Base-by-base conservation (phyloP, 1,140 invertebrate genomes). In the Harpegnathos saltator region DNA sequence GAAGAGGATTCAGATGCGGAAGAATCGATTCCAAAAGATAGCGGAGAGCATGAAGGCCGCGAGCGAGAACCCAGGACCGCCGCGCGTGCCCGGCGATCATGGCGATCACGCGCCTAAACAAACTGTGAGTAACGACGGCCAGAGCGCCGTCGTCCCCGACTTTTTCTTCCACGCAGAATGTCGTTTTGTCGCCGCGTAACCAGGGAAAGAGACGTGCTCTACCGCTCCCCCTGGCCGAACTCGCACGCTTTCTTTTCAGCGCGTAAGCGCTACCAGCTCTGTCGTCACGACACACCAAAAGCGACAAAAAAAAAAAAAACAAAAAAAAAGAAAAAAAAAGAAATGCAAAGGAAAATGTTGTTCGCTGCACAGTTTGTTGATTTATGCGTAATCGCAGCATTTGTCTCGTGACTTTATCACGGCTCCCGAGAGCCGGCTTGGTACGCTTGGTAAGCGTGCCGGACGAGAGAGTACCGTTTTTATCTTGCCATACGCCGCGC, bases 1-100 rank as follows among this genome's bases (percentile, higher is more conserved):
- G 83, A 99, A 98, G 95, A 95, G 98, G 93, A 98, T 99, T 93
- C 97, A 98, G 94, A 98, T 98, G 98, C 95, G 98, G 90, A 98
- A 98, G 95, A 98, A 98, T 94, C 96, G 98, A 86, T 97, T 97
- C 93, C 97, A 98, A 93, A 98, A 98, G 94, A 97, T 98, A 94
- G 97, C 97, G 83, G 97, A 98, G 89, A 97, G 98, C 94, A 98
- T 98, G 95, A 98, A 98, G 94, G 95, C 96, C 81, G 96, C 96
- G 89, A 95, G 96, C 80, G 96, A 97, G 89, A 96, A 96, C 85
- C 95, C 95, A 85, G 95, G 94, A 89, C 95, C 95, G 68, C 96
- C 96, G 24, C 92, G 93, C 54, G 85, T 93, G 75, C 93, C 93
- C 26, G 93, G 94, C 48, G 95, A 95, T 89, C 96, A 96, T 48